Base-by-base conservation (phyloP, 1,140 invertebrate species). In the Meteorus sp. region DNA sequence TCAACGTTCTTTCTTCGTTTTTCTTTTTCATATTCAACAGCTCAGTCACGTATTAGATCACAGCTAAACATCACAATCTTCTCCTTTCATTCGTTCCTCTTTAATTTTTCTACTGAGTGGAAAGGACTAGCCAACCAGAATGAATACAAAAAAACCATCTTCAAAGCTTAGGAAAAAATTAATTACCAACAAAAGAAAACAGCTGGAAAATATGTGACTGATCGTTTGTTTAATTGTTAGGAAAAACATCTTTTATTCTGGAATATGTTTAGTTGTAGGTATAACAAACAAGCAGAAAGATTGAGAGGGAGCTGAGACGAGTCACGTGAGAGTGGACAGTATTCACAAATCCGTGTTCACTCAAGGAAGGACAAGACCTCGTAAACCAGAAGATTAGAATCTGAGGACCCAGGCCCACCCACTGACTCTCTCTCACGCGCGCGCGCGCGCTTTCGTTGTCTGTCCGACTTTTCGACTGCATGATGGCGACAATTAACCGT, bases 371-470 rank as follows among this genome's bases (percentile, higher is more conserved):
- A 56, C 35, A 50, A 56, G 59, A 56, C 43, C 53, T 56, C 59
- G 43, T 60, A 56, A 55, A 56, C 43, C 59, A 60, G 29, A 15
- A 60, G 59, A 60, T 60, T 60, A 60, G 45, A 44, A 60, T 60
- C 59, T 60, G 59, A 60, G 37, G 39, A 50, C 44, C 44, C 9
- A 45, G 25, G 59, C 43, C 59, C 59, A 60, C 59, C 59, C 59
- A 60, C 52, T 44, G 35, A 39, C 35, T 39, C 8, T 39, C 8
- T 39, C 35, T 4, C 27, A n/a, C n/a, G n/a, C n/a, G n/a, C n/a
- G n/a, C n/a, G n/a, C n/a, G n/a, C n/a, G n/a, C n/a, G n/a, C n/a
- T n/a, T n/a, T n/a, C n/a, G n/a, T n/a, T n/a, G n/a, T n/a, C n/a
- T n/a, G 8, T 39, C 35, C 8, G 47, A 31, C 22, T 31, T 59